Evolutionary conservation across 2,113 vertebrate genomes (phyloP).

Genomic region (Trochalopteron elliotii): DNA sequence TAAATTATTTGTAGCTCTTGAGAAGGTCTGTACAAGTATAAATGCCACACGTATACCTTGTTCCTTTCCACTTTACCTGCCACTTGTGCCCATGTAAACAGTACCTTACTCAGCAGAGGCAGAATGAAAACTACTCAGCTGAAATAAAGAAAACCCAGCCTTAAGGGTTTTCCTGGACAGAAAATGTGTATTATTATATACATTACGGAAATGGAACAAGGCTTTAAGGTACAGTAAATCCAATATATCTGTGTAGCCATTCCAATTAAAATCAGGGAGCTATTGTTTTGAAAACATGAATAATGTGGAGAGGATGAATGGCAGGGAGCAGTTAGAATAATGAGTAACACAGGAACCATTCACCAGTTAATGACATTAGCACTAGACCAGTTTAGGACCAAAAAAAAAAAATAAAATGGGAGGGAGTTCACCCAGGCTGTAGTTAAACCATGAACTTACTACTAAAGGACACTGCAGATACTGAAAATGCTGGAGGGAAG

Average conservation of each 20-base stretch:
- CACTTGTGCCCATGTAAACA: background rate
- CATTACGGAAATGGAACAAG: background rate
- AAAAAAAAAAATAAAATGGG: too few species aligned
- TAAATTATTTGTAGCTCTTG: background rate
- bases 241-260: background rate
- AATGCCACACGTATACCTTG: background rate
- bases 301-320: background rate
- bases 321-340: background rate
- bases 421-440: background rate
- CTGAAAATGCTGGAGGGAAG: background rate
- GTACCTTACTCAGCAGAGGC: background rate
- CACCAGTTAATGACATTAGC: background rate
- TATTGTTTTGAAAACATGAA: background rate
- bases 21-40: background rate
- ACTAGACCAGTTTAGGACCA: background rate
- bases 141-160: background rate
- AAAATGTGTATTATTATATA: background rate
- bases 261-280: background rate
- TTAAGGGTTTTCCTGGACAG: background rate
- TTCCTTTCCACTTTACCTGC: background rate
- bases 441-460: background rate
- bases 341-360: background rate
- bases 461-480: background rate
- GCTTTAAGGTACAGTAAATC: background rate
- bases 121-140: background rate